Conservation (phyloP, 2,113 vertebrate genomes). For the Glareola pratincola region DNA sequence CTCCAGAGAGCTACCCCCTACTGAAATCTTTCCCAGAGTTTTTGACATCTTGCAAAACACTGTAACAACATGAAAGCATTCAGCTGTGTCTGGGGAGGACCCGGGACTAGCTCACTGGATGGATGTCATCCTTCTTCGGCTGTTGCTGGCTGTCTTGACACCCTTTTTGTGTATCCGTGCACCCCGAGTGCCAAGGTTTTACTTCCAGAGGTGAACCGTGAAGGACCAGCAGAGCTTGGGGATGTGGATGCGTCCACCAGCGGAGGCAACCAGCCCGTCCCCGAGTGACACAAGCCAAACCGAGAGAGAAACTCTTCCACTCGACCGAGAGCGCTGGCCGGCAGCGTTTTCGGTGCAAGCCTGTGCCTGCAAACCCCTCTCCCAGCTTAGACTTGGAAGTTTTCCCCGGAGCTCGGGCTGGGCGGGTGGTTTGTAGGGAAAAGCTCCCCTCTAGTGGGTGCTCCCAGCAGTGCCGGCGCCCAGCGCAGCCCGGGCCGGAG, state of each 20-base stretch:
- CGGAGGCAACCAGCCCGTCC: rapidly evolving
- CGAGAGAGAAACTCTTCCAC: background rate
- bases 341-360: rapidly evolving
- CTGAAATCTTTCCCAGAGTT: background rate
- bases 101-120: background rate
- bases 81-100: background rate
- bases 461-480: background rate
- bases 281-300: background rate
- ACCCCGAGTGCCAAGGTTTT: background rate
- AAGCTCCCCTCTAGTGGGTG: conserved; percentile 53
- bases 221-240: background rate
- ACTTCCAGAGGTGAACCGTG: background rate
- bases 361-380: background rate
- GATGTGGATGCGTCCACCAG: rapidly evolving
- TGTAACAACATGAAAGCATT: background rate
- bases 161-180: background rate
- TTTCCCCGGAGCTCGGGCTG: rapidly evolving
- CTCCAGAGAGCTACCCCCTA: background rate
- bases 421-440: background rate
- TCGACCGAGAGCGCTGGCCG: rapidly evolving
- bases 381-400: rapidly evolving
- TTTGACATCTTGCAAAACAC: background rate
- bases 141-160: background rate
- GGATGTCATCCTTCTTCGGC: background rate
- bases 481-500: background rate